phyloP scores from a whole-genome alignment of 2,113 vertebrate species.

The Lepisosteus osseus region DNA sequence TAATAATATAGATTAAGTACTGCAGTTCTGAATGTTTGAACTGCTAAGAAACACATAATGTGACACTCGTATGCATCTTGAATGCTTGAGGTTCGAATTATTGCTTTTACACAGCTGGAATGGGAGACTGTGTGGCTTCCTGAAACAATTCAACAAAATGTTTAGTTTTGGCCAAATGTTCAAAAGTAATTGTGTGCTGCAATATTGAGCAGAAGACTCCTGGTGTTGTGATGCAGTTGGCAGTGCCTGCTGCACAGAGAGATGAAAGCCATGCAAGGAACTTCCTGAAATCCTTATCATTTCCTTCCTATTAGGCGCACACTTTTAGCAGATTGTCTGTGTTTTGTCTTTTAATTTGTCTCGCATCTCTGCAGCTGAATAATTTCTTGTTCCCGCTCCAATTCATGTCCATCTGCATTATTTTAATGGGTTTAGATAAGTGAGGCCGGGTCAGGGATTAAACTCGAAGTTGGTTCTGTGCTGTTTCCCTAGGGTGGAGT shows the following conservation, averaged over 20 bases:
- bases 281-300: not conserved
- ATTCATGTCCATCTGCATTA: conserved; percentile 13
- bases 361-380: conserved; percentile 4
- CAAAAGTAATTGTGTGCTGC: not conserved
- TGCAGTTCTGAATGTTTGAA: no score
- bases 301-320: conserved; percentile 1
- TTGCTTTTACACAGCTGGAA: no score
- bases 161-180: not conserved
- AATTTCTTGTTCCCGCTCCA: not conserved
- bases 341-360: conserved; percentile 15
- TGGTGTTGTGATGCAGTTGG: not conserved
- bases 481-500: not conserved
- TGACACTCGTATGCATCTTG: no score
- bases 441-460: conserved; percentile 3
- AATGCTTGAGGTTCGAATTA: no score
- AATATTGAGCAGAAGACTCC: not conserved
- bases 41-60: no score
- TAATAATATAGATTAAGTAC: no score
- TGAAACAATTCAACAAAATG: not conserved
- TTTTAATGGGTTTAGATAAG: conserved; percentile 16
- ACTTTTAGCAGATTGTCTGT: conserved; percentile 14
- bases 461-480: not conserved
- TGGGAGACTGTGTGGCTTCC: not conserved
- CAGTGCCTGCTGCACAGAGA: not conserved
- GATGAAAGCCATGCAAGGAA: no score